These are phyloP conservation scores for Paelopatides confundens DNA, from an alignment of 53 echinoderm and acorn worm genomes.

Conservation along the genomic window DNA sequence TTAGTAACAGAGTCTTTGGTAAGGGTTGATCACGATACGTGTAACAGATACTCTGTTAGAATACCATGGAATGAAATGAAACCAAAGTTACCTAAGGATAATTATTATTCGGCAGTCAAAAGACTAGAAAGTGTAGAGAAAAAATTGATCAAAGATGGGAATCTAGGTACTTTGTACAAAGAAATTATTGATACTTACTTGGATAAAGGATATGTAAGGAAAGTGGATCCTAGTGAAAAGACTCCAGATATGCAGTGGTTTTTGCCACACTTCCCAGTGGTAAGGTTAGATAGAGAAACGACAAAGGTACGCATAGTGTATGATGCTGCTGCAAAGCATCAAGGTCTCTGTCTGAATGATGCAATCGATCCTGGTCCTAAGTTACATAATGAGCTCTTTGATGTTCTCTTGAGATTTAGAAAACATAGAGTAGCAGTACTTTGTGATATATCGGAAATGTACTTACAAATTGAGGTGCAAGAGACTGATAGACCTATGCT, in stretches of 20 bases:
- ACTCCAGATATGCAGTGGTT: no score
- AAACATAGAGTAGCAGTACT: no score
- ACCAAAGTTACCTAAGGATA: not conserved
- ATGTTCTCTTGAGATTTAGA: not conserved
- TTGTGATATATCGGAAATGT: no score
- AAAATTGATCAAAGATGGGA: no score
- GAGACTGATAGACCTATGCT: not conserved
- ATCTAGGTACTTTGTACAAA: no score
- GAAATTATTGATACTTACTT: not conserved
- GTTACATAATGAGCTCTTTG: not conserved
- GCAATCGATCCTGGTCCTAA: not conserved
- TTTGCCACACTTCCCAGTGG: constrained; percentile 37
- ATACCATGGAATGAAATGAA: not conserved
- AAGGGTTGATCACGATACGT: no score
- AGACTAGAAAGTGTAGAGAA: not conserved
- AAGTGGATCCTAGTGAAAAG: no score
- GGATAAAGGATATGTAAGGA: no score
- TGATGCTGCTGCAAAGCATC: constrained; percentile 35
- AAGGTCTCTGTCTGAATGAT: constrained; percentile 24
- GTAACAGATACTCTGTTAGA: no score
- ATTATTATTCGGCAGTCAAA: no score
- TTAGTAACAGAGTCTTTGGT: not conserved
- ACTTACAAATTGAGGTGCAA: not conserved
- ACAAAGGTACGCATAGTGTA: constrained; percentile 19
- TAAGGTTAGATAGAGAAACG: constrained; percentile 15